Percentiles rank a stretch among this genome's conserved stretches.
phyloP scores from a whole-genome alignment of 2,888 invertebrate genomes.

The Andrena marginata region DNA sequence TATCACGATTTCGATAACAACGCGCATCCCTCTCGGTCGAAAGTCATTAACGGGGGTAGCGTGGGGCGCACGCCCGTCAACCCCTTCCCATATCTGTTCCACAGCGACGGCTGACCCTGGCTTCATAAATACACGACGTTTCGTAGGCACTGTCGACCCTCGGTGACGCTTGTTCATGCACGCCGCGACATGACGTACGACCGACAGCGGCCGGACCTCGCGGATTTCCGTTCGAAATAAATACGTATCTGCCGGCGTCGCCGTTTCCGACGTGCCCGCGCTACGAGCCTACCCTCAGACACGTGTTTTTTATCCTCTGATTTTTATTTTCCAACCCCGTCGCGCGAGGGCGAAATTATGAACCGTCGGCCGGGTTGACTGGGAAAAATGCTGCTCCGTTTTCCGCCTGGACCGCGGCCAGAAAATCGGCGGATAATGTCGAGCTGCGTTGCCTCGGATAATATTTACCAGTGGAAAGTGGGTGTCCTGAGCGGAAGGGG shows the following conservation, averaged over 20 bases:
- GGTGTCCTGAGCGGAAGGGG: background rate
- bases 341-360: constrained; percentile 37
- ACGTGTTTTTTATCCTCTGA: background rate
- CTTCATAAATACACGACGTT: constrained; percentile 57
- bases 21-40: background rate
- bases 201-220: constrained; percentile 64
- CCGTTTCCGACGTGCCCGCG: constrained; percentile 51
- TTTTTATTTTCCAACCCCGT: background rate
- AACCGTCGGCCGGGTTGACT: background rate
- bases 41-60: constrained; percentile 36
- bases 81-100: background rate
- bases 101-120: constrained; percentile 13
- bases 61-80: constrained; percentile 13
- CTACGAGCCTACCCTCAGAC: constrained; percentile 29
- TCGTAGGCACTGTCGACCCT: constrained; percentile 33
- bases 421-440: constrained; percentile 26
- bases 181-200: constrained; percentile 67
- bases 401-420: constrained; percentile 60
- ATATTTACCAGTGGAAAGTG: constrained; percentile 32
- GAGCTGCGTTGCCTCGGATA: constrained; percentile 19
- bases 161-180: constrained; percentile 52
- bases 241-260: constrained; percentile 66
- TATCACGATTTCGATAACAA: background rate
- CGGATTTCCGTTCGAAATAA: constrained; percentile 76
- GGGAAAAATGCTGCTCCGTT: constrained; percentile 48